Base-by-base conservation (phyloP, 2,888 invertebrate species). In the Metellina segmentata region DNA sequence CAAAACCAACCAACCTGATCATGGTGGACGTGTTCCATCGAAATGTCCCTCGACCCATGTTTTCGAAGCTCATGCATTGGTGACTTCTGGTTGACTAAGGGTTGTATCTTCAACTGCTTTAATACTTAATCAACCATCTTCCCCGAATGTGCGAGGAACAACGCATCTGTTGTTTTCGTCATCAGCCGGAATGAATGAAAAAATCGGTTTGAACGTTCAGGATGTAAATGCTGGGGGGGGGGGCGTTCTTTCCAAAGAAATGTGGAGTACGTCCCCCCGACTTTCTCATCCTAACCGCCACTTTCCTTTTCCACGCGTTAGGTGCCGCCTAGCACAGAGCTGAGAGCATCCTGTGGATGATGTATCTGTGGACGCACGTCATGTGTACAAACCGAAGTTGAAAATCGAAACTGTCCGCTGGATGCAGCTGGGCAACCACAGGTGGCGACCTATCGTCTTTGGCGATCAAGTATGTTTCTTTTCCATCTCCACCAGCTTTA, bases 311-410 rank as follows among this genome's bases (percentile, higher is more conserved):
- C 74, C 74, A 53, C 85, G 34, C 34, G 34, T 85, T 53, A 85
- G 74, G 52, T 85, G 74, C 85, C 85, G 75, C 85, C 85, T 61
- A 75, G 70, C 51, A 20, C 75, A 61, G 34, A 72, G 51, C 83
- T 70, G n/a, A 61, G 75, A 34, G 75, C 75, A 85, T 85, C 85
- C 85, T 85, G 61, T 85, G 75, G 85, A 85, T 85, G 85, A 85
- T 85, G 85, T 61, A 85, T 85, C 85, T 74, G 82, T 71, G 82
- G 82, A n/a, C 51, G 61, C 74, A 74, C 61, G 75, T 75, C 85
- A 72, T 69, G 48, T 81, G 81, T 34, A 51, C n/a, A 19, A 51
- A 81, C 34, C 19, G 72, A 82, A 82, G 71, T 70, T 70, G 82
- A 82, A 61, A 81, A 82, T 51, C 48, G 48, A 71, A 82, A 82